Base-by-base conservation (phyloP, 2,888 invertebrate species). In the Aleiodes leptofemur region DNA sequence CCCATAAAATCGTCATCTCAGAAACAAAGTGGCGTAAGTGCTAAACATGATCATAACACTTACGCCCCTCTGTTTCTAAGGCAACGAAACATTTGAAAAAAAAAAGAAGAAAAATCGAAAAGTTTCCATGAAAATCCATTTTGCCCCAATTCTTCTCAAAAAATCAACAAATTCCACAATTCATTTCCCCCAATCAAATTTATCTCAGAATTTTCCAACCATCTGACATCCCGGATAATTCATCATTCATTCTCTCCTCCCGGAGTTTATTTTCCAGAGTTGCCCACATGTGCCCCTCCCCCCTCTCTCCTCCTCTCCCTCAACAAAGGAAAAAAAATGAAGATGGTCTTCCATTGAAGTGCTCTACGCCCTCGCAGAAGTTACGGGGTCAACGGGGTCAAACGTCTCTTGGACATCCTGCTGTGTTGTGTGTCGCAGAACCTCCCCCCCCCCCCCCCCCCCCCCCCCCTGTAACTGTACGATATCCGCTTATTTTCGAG, bases 181-280 rank as follows among this genome's bases (percentile, higher is more conserved):
- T 87, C 85, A 85, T 86, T 83, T 84, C 84, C 86, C 87, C 81
- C 23, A 23, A 23, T 23, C 23, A 23, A 23, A 23, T 23, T 23
- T 23, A 23, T 23, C 23, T 23, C 23, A 23, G 82, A 80, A 81
- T 84, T 80, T 86, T 86, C 38, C 85, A 87, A 87, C 1, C 23
- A 34, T 34, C 34, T 87, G 86, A 88, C 87, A 86, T 85, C 86
- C 87, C 86, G 85, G 85, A 87, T 88, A 87, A 88, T 88, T 86
- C 87, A 87, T 88, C 88, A 86, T 87, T 88, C 87, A 86, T 85
- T 83, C 86, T 82, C 85, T 83, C 83, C 9, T 31, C 31, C 29
- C 8, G 29, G n/a, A 31, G 6, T 38, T 29, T 73, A 56, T 73
- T 73, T 68, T 73, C 61, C 53, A 71, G 53, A 71, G 53, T 51